Conservation (phyloP, 2,113 vertebrate genomes). For the Thalassoma bifasciatum region DNA sequence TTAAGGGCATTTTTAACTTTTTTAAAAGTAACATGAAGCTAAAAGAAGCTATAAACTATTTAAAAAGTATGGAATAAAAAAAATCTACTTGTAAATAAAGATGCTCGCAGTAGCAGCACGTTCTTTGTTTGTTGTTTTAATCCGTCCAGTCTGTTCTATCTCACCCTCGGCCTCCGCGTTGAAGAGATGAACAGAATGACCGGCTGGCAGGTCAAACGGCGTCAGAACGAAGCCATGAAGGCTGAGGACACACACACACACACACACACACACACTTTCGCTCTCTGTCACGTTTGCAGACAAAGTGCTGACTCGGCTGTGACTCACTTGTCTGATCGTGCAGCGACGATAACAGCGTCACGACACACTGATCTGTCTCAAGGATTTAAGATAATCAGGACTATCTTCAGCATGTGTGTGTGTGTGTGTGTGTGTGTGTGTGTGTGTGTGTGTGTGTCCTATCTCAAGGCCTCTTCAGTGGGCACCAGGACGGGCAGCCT, state of each 20-base stretch:
- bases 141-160: neutral
- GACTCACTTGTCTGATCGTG: constrained; percentile 20
- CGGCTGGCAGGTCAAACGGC: neutral
- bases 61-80: too few relatives aligned
- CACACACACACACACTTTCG: neutral
- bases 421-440: neutral
- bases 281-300: neutral
- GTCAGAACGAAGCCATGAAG: neutral
- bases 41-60: too few relatives aligned
- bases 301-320: constrained; percentile 29
- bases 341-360: neutral
- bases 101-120: too few relatives aligned
- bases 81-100: too few relatives aligned
- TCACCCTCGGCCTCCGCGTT: neutral
- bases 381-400: constrained; percentile 8
- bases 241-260: constrained; percentile 6
- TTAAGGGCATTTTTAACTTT: too few relatives aligned
- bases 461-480: constrained; percentile 19
- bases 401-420: constrained; percentile 5
- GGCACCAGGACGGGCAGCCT: constrained; percentile 4
- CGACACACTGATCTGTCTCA: constrained; percentile 19
- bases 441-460: neutral
- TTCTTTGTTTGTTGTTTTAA: too few relatives aligned
- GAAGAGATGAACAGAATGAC: neutral
- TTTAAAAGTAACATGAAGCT: too few relatives aligned